Evolutionary conservation across 2,888 invertebrate genomes (phyloP), one percentile per base, ranked within the genome.

Genomic region (Cheilosia scutellata): DNA sequence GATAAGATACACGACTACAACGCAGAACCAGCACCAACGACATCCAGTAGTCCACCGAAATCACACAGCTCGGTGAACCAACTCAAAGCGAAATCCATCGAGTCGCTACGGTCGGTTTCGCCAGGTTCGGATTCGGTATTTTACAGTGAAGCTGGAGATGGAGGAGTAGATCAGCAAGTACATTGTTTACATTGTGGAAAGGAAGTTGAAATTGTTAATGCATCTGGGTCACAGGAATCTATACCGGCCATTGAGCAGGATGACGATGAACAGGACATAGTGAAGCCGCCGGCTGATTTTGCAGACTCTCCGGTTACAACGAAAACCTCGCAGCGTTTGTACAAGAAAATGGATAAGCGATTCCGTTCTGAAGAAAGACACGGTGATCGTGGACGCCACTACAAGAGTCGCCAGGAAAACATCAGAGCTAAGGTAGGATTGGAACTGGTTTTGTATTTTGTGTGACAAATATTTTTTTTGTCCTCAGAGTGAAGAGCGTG

Each of bases 121-220:
- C 97, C 97, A 4, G 97, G 97, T 29, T 97, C 97, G 87, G 97
- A 97, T 92, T 97, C 96, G 76, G 97, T 97, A 31, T 97, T 97
- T 93, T 97, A 97, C 93, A 96, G 96, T 90, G 97, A 97, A 91
- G 95, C 94, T 11, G 51, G 51, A 0, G 95, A 95, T 91, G 90
- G 90, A 9, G 93, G 93, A 82, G 90, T 92, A 62, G 93, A 93
- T 33, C 93, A 93, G 76, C 93, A 93, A 87, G 94, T 95, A 1
- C 96, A 96, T 90, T 97, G 97, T 90, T 94, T 96, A 82, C 96
- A 96, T 90, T 97, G 97, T 90, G 97, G 97, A 72, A 96, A 96
- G 92, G 96, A 96, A 93, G 96, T 95, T 75, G 95, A 95, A 89
- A 94, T 94, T 62, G 93, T 94, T 27, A 94, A 94, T 44, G 90